Percentiles rank a stretch among this genome's conserved stretches.
These are phyloP conservation scores for Melanotaenia boesemani DNA, from an alignment of 2,797 vertebrate genomes.

Conservation along the genomic window DNA sequence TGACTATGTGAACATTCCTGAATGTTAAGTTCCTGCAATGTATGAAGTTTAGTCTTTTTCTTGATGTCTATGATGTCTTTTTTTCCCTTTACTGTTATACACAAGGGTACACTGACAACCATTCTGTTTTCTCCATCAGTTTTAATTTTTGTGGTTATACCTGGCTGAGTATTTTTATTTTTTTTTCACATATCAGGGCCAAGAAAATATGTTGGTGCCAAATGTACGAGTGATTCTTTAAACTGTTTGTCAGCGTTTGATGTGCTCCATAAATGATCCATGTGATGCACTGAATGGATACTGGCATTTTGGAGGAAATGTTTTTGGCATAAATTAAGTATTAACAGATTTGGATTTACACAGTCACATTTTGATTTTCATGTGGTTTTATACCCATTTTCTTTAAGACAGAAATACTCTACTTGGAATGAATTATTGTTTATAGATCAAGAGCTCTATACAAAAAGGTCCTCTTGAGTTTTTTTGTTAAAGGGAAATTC, in stretches of 20 bases:
- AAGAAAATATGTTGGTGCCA: conserved; percentile 70
- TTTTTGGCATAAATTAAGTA: conserved; percentile 59
- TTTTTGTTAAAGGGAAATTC: conserved; percentile 1
- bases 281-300: conserved; percentile 43
- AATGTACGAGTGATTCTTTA: conserved; percentile 58
- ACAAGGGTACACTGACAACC: conserved; percentile 13
- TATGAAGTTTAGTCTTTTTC: conserved; percentile 21
- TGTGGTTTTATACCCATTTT: conserved; percentile 7
- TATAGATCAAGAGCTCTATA: conserved; percentile 15
- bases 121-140: conserved; percentile 21
- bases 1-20: conserved; percentile 11
- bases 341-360: conserved; percentile 55
- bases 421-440: conserved; percentile 18
- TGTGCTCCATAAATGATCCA: conserved; percentile 26
- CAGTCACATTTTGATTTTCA: conserved; percentile 33
- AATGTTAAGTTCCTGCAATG: not conserved
- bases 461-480: conserved; percentile 9
- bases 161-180: conserved; percentile 55
- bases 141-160: conserved; percentile 44
- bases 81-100: conserved; percentile 15
- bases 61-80: not conserved
- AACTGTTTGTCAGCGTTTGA: conserved; percentile 23
- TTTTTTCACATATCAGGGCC: conserved; percentile 57
- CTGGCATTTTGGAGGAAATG: conserved; percentile 27
- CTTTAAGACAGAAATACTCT: conserved; percentile 1